A percentile compares a stretch with the other conserved stretches of the same genome.
Evolutionary conservation across 2,797 vertebrate genomes (phyloP).

Genomic region (Scyliorhinus canicula): DNA sequence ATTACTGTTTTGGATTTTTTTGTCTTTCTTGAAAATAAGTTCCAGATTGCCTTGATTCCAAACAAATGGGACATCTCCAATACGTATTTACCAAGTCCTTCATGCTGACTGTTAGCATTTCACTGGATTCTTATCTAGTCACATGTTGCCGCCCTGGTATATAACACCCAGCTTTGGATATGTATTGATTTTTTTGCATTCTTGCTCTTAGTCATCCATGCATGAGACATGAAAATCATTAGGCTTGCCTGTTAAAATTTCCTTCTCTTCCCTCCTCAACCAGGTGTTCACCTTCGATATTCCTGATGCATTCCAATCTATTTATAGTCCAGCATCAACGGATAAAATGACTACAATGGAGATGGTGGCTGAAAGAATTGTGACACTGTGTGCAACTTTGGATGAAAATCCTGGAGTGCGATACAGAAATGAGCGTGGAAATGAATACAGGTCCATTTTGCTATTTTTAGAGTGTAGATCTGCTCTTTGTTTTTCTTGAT

Average conservation of each 20-base stretch:
- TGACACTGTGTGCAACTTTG: slow-evolving; percentile 83
- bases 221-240: background rate
- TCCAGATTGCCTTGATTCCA: background rate
- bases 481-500: background rate
- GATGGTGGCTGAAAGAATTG: slow-evolving; percentile 76
- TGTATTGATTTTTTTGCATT: background rate
- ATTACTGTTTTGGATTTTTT: background rate
- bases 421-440: slow-evolving; percentile 66
- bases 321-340: slow-evolving; percentile 72
- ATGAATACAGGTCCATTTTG: slow-evolving; percentile 16
- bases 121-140: background rate
- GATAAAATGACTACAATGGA: slow-evolving; percentile 67
- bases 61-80: background rate
- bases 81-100: background rate
- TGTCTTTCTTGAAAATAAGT: background rate
- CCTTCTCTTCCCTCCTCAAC: slow-evolving; percentile 28
- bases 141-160: background rate
- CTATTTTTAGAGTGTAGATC: background rate
- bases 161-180: background rate
- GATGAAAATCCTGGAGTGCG: slow-evolving; percentile 88
- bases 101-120: slow-evolving; percentile 4
- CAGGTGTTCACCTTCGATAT: slow-evolving; percentile 86
- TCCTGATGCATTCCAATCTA: slow-evolving; percentile 75
- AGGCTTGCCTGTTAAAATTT: background rate
- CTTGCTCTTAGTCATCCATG: background rate